Base-by-base conservation (phyloP, 2,888 invertebrate genomes). In the Drosophila birchii region DNA sequence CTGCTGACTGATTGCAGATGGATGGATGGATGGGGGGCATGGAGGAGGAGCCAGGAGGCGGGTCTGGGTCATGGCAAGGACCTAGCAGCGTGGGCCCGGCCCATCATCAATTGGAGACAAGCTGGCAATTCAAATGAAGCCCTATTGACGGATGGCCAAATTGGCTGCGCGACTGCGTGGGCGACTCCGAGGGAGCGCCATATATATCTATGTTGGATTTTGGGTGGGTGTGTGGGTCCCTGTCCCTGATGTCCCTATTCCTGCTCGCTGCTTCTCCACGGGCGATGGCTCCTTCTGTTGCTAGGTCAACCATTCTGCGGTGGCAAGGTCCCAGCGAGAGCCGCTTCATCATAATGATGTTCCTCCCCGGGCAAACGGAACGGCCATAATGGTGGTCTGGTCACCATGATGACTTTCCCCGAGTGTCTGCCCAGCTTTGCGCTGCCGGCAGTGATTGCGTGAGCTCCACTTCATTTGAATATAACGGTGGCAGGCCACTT, bases 91-190 rank as follows among this genome's bases (percentile, higher is more conserved):
- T 57, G 60, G 60, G 60, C 57, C 41, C 60, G 38, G 53, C 58
- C 62, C 75, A 56, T 73, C 76, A 73, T 79, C 79, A 87, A 85
- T 90, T 88, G 88, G 78, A 81, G 79, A 70, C 88, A 89, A 80
- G 89, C 89, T 89, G 88, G 72, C 80, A 82, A 87, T 80, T 79
- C 76, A 77, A 82, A 90, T 86, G 88, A 89, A 89, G 86, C 90
- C 88, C 78, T 90, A 88, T 87, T 79, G 79, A 76, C 76, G 74
- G 82, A 73, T 81, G 75, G 70, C 78, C 75, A 84, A 84, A 85
- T 84, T 84, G 68, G 70, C 57, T 86, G 67, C 54, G 51, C 78
- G 45, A 69, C 58, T 45, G 80, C 72, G 87, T 84, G 85, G 87
- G 87, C 69, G 76, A 70, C 68, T 56, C 51, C 57, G 71, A 55